Conservation (phyloP, 2,797 vertebrate genomes). For the Aldrovandia affinis region DNA sequence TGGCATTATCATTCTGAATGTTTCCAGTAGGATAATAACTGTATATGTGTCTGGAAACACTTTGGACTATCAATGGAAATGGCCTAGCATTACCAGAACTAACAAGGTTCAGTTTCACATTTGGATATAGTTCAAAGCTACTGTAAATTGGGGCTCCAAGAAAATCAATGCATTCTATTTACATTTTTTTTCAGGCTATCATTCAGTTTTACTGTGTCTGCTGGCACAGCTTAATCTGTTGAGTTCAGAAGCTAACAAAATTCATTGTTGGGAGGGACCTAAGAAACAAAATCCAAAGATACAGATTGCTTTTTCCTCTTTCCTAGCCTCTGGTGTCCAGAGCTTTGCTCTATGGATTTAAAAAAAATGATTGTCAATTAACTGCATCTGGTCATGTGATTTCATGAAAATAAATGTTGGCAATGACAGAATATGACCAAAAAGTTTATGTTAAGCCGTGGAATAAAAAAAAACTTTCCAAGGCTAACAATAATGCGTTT, state of each 20-base stretch:
- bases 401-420: background rate
- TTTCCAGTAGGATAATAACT: too few relatives aligned
- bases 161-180: background rate
- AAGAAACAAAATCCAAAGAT: background rate
- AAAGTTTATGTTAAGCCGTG: background rate
- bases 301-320: background rate
- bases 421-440: background rate
- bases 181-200: background rate
- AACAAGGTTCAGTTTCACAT: too few relatives aligned
- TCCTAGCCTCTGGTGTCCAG: background rate
- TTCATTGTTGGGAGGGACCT: background rate
- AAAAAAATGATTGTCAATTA: background rate
- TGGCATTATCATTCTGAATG: too few relatives aligned
- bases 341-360: background rate
- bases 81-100: too few relatives aligned
- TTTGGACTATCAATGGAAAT: too few relatives aligned
- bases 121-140: background rate
- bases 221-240: background rate
- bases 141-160: background rate
- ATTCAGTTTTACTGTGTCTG: background rate
- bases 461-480: background rate
- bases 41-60: too few relatives aligned
- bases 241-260: background rate
- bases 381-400: background rate
- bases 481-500: background rate